Conservation (phyloP, 2,888 invertebrate genomes). For the Marronus borbonicus region DNA sequence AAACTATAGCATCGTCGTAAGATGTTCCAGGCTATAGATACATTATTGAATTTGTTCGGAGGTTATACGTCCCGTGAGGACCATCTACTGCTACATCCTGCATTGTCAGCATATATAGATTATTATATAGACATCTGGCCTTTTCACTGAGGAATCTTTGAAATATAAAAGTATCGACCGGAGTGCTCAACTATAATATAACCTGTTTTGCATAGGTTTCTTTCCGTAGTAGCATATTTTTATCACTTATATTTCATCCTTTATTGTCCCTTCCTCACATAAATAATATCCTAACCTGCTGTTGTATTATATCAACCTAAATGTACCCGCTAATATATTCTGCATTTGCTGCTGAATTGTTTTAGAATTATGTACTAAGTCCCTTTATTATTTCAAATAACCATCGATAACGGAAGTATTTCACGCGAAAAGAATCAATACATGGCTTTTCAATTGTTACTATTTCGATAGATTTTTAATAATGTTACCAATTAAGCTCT, state of each 20-base stretch:
- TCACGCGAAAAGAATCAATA: too few relatives aligned
- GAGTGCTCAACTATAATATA: conserved; percentile 52
- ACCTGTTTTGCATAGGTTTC: conserved; percentile 54
- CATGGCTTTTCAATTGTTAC: too few relatives aligned
- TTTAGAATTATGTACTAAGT: conserved; percentile 27
- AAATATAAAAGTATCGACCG: conserved; percentile 44
- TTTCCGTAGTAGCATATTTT: conserved; percentile 51
- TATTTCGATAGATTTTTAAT: too few relatives aligned
- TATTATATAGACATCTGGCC: conserved; percentile 72
- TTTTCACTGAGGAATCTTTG: conserved; percentile 67
- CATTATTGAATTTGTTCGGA: conserved; percentile 71
- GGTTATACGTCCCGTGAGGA: conserved; percentile 70
- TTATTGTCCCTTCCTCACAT: conserved; percentile 46
- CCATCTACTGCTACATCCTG: conserved; percentile 69
- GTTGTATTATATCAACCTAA: conserved; percentile 31
- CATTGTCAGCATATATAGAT: conserved; percentile 73
- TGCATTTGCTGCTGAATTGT: conserved; percentile 26
- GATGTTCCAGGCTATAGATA: conserved; percentile 65
- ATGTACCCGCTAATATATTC: conserved; percentile 38
- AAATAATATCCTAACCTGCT: conserved; percentile 41
- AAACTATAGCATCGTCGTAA: conserved; percentile 53
- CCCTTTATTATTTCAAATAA: too few relatives aligned
- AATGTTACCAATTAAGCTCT: too few relatives aligned
- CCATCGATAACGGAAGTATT: too few relatives aligned
- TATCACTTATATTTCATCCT: conserved; percentile 52